Base-by-base conservation (phyloP, 2,797 vertebrate genomes). In the Enteromius paludinosus region DNA sequence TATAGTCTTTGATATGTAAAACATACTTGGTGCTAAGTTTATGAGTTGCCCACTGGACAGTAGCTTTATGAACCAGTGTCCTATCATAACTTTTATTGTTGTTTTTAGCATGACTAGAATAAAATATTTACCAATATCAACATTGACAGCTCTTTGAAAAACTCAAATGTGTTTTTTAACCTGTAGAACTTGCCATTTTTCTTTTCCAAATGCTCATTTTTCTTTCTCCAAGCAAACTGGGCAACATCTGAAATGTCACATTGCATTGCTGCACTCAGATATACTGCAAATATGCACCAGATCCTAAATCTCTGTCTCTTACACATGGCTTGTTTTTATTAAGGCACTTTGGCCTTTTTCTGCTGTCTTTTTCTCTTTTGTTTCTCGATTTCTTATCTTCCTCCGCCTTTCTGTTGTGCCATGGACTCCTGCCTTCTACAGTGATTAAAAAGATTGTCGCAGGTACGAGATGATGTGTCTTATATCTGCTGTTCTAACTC, bases 381-480 rank as follows among this genome's bases (percentile, higher is more conserved):
- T 92, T 78, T 90, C 84, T 89, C 84, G 82, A 82, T 88, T 62
- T 84, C 86, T 91, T 90, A 84, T 89, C 80, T 84, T 82, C 43
- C 82, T 71, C 77, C 74, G 43, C 76, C 83, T 70, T 83, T 82
- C 83, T 88, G 38, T 84, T 85, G 82, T 78, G 72, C 87, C 74
- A 59, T 7, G 89, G 96, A 94, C 90, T 86, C 88, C 91, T 93
- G 87, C 94, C 93, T 77, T 41, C 81, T 83, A 90, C 94, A 87
- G 94, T 95, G 91, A 93, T 95, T 92, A 95, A 96, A 96, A 96
- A 95, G 94, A 93, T 96, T 84, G 95, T 92, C 76, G 94, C 93
- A 95, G 95, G 96, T 96, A 95, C 18, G 94, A 91, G 90, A 69
- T 69, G 78, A 72, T 83, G 38, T 54, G 38, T 72, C n/a, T 71